These are phyloP conservation scores for Drosophila tropicalis DNA, from an alignment of 1,140 invertebrate species.

Conservation along the genomic window DNA sequence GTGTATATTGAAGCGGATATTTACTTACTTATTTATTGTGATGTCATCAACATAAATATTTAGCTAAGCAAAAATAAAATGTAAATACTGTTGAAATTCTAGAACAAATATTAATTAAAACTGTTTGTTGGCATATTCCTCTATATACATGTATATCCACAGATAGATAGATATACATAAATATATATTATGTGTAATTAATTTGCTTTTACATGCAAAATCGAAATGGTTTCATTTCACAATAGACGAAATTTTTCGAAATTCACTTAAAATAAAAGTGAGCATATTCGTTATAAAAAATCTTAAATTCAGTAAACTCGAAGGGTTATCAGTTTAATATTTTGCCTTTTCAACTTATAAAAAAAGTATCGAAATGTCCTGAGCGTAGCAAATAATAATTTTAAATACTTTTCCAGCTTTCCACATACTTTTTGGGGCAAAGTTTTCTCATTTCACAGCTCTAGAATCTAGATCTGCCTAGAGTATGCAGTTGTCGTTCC, in stretches of 20 bases:
- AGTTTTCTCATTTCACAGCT: too few species aligned
- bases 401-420: too few species aligned
- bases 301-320: too few species aligned
- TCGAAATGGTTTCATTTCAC: background rate
- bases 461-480: background rate
- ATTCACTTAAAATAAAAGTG: background rate
- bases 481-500: background rate
- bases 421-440: too few species aligned
- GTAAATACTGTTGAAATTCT: slow-evolving; percentile 45
- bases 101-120: slow-evolving; percentile 71
- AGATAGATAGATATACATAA: background rate
- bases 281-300: background rate
- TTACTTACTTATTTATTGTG: slow-evolving; percentile 4
- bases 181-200: slow-evolving; percentile 4
- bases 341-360: background rate
- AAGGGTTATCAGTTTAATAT: background rate
- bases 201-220: background rate
- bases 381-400: too few species aligned
- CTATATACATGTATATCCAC: background rate
- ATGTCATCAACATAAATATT: slow-evolving; percentile 44
- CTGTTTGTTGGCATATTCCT: slow-evolving; percentile 5
- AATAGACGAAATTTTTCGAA: background rate
- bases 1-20: background rate
- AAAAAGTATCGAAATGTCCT: too few species aligned
- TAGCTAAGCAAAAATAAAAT: slow-evolving; percentile 52